These are phyloP conservation scores for Xanthorhoe spadicearia DNA, from an alignment of 2,888 invertebrate species.

Conservation along the genomic window DNA sequence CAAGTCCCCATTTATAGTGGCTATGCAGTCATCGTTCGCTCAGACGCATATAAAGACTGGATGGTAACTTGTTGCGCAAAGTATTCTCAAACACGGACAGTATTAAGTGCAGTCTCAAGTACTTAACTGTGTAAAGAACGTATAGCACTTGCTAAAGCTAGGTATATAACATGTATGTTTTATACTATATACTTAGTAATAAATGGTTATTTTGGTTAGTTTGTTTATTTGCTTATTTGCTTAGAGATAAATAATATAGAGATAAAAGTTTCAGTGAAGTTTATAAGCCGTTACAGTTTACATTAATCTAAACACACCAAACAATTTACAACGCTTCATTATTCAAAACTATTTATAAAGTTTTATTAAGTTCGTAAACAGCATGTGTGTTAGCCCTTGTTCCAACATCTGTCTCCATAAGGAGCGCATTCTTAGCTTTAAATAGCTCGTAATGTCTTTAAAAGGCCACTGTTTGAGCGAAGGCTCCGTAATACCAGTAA, in stretches of 20 bases:
- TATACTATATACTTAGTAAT: too few species aligned
- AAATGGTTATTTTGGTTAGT: too few species aligned
- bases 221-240: too few species aligned
- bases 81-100: neutral
- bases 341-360: too few species aligned
- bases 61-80: neutral
- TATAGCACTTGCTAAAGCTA: neutral
- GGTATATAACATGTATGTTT: too few species aligned
- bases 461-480: constrained; percentile 19
- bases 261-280: too few species aligned
- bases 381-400: constrained; percentile 11
- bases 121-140: neutral
- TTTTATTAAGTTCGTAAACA: neutral
- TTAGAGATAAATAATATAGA: too few species aligned
- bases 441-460: constrained; percentile 43
- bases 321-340: too few species aligned
- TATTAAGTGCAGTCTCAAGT: neutral
- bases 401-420: constrained; percentile 17
- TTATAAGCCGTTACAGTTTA: too few species aligned
- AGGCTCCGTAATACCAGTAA: constrained; percentile 12
- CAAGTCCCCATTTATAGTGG: constrained; percentile 49
- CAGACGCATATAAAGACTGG: constrained; percentile 35
- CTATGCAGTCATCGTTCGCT: constrained; percentile 44
- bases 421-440: constrained; percentile 36
- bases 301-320: too few species aligned